Percentiles rank a stretch among this genome's conserved stretches.
Evolutionary conservation across 2,888 invertebrate species (phyloP).

Genomic region (Kryphioiulus occultus): DNA sequence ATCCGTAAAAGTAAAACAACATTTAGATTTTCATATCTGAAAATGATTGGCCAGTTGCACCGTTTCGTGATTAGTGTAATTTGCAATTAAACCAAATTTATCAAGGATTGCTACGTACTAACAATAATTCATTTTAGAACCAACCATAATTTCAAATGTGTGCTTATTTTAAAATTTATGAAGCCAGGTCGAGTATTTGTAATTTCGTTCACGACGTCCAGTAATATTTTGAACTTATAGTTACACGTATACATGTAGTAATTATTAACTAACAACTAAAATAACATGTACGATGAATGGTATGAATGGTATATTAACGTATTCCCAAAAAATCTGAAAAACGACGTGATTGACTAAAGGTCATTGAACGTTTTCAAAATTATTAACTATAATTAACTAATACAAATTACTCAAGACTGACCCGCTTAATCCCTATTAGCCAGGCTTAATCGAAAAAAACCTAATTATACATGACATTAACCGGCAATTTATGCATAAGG

Average conservation of each 20-base stretch:
- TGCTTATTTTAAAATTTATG: not conserved
- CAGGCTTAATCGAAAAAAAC: not conserved
- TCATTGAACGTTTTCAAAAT: not conserved
- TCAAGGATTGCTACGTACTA: too few species aligned
- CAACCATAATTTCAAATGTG: not conserved
- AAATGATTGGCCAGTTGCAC: too few species aligned
- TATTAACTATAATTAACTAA: not conserved
- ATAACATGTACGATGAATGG: too few species aligned
- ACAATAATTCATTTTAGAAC: not conserved
- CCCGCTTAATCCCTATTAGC: not conserved
- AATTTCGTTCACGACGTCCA: too few species aligned
- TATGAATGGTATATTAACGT: too few species aligned
- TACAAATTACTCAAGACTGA: slow-evolving; percentile 6
- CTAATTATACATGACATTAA: not conserved
- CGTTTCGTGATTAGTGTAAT: too few species aligned
- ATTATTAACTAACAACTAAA: too few species aligned
- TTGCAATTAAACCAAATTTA: too few species aligned
- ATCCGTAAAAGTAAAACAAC: too few species aligned
- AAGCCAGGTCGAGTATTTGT: not conserved
- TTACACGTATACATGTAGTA: too few species aligned
- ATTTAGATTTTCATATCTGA: too few species aligned
- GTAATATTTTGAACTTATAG: not conserved
- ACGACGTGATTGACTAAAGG: not conserved
- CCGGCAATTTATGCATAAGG: not conserved
- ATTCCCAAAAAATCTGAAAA: too few species aligned